Evolutionary conservation across 2,797 vertebrate genomes (phyloP), one percentile per base, ranked within the genome.

Genomic region (Melanotaenia nigrans): DNA sequence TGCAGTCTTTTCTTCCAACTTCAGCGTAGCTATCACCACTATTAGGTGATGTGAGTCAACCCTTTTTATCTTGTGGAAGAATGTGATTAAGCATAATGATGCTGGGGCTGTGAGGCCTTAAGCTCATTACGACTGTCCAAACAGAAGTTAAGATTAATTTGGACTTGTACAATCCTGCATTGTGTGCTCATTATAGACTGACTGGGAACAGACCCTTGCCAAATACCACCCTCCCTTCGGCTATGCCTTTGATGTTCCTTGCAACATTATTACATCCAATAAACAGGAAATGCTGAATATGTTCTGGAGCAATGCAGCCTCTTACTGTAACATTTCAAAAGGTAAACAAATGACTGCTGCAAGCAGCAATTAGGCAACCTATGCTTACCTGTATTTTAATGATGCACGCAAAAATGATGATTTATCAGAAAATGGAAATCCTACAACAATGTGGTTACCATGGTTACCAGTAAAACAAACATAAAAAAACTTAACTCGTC

Each of bases 81-180:
- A 62, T 69, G 25, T 3, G 47, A 57, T 14, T n/a, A 12, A 10
- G 16, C n/a, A 25, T 73, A 76, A 71, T 68, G 61, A 78, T 63
- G 60, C 42, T 24, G 24, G 4, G 7, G 62, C 58, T 69, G 38
- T 56, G 65, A 67, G 42, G 28, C 69, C 58, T 73, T 72, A 55
- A 65, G 56, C 74, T 82, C 73, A 79, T 84, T 83, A 82, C 13
- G n/a, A 68, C 22, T 69, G 64, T 66, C 62, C 54, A 71, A 75
- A 85, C 69, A 71, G 35, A 72, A 75, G 59, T 74, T 38, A 12
- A 47, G 33, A 65, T 63, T 76, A 65, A 71, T 84, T 77, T 82
- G 58, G 67, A 63, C 71, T 72, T 33, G 24, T 61, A 22, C 35
- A 42, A 51, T 47, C 47, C 45, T 62, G 24, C 57, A 62, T 47